Percentiles rank a stretch among this genome's conserved stretches.
phyloP scores from a whole-genome alignment of 1,140 invertebrate genomes.

The Antheraea mylitta region DNA sequence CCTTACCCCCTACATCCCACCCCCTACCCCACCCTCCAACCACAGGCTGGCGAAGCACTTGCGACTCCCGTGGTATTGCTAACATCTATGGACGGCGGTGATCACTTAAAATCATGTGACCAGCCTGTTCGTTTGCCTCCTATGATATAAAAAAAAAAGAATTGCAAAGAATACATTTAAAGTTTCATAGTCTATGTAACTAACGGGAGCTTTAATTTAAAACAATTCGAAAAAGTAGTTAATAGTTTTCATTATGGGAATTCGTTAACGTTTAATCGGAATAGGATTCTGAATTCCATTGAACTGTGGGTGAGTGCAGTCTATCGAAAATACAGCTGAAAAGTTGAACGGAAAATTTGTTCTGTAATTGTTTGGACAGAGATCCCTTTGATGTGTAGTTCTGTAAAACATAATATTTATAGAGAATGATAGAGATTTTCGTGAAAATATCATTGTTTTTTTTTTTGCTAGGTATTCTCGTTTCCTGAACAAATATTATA shows the following conservation, averaged over 20 bases:
- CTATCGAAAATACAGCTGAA: slow-evolving; percentile 62
- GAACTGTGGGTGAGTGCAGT: slow-evolving; percentile 53
- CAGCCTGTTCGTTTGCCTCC: too few species aligned
- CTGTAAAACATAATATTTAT: not conserved
- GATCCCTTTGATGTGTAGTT: slow-evolving; percentile 34
- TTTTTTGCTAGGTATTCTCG: too few species aligned
- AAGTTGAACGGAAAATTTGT: slow-evolving; percentile 49
- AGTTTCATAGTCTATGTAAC: not conserved
- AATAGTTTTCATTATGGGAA: slow-evolving; percentile 48
- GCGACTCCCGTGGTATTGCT: too few species aligned
- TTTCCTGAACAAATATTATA: too few species aligned
- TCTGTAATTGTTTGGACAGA: slow-evolving; percentile 52
- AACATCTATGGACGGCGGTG: too few species aligned
- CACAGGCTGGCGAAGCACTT: too few species aligned
- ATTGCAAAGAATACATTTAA: not conserved
- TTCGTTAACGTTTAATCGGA: slow-evolving; percentile 47
- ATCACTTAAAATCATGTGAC: too few species aligned
- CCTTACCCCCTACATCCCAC: too few species aligned
- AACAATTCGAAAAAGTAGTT: slow-evolving; percentile 38
- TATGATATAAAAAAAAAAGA: too few species aligned
- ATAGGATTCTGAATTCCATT: slow-evolving; percentile 62
- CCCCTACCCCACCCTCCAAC: too few species aligned
- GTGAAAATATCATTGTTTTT: too few species aligned
- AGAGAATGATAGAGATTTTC: too few species aligned
- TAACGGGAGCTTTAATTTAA: slow-evolving; percentile 28